A percentile compares a stretch with the other conserved stretches of the same genome.
Evolutionary conservation across 2,113 vertebrate species (phyloP).

Genomic region (Colaptes auratus): DNA sequence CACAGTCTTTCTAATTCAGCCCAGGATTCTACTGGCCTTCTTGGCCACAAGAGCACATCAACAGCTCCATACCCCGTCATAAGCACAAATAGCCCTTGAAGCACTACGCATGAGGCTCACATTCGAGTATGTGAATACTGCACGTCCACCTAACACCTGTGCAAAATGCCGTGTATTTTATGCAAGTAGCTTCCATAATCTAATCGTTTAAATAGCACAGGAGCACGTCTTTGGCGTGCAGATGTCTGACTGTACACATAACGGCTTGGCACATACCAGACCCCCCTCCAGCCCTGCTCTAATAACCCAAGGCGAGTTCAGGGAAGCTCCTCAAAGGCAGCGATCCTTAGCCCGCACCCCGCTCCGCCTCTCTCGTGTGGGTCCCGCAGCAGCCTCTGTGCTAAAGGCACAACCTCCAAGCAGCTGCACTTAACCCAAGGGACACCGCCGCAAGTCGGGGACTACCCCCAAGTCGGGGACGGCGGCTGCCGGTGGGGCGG

Average conservation of each 20-base stretch:
- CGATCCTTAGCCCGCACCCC: accelerated
- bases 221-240: accelerated
- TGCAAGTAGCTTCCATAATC: accelerated
- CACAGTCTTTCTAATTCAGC: too few relatives aligned
- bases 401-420: accelerated
- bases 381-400: accelerated
- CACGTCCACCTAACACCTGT: accelerated
- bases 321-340: background rate
- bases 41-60: background rate
- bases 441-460: background rate
- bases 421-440: accelerated
- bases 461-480: accelerated
- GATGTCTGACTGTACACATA: accelerated
- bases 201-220: accelerated
- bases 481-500: accelerated
- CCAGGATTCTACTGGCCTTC: too few relatives aligned
- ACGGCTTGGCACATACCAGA: accelerated
- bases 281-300: accelerated
- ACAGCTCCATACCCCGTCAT: background rate
- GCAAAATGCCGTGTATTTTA: background rate
- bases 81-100: background rate
- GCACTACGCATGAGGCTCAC: background rate
- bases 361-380: background rate
- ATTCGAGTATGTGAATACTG: background rate
- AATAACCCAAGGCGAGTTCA: accelerated